Percentiles rank a stretch among this genome's conserved stretches.
These are phyloP conservation scores for Rattus rattus DNA, from an alignment of 2,113 vertebrate species.

Conservation along the genomic window DNA sequence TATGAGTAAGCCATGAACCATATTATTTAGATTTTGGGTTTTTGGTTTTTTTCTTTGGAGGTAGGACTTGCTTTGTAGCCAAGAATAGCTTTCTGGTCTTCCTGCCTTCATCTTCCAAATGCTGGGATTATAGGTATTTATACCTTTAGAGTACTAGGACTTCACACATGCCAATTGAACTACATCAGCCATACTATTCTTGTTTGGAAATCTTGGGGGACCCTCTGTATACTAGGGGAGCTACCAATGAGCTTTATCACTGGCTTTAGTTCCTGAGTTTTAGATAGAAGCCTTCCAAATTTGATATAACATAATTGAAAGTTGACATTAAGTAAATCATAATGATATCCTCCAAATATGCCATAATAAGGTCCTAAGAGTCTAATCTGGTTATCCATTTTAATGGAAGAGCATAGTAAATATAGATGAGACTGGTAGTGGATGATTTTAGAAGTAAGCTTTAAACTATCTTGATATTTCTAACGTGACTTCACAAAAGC, in stretches of 20 bases:
- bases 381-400: background rate
- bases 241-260: background rate
- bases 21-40: background rate
- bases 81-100: background rate
- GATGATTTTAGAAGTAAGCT: constrained; percentile 38
- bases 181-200: background rate
- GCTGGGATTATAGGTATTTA: background rate
- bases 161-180: background rate
- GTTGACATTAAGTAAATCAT: background rate
- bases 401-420: background rate
- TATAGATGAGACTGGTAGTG: background rate
- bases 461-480: constrained; percentile 2
- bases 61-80: background rate
- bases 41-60: background rate
- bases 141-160: background rate
- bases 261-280: background rate
- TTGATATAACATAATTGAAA: constrained; percentile 13
- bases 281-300: background rate
- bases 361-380: background rate
- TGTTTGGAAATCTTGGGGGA: too few relatives aligned
- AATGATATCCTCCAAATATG: constrained; percentile 12
- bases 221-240: background rate
- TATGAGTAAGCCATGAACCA: background rate
- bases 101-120: background rate
- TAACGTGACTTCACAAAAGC: background rate